Evolutionary conservation across 2,888 invertebrate genomes (phyloP).

Genomic region (Zaprionus lineosus): DNA sequence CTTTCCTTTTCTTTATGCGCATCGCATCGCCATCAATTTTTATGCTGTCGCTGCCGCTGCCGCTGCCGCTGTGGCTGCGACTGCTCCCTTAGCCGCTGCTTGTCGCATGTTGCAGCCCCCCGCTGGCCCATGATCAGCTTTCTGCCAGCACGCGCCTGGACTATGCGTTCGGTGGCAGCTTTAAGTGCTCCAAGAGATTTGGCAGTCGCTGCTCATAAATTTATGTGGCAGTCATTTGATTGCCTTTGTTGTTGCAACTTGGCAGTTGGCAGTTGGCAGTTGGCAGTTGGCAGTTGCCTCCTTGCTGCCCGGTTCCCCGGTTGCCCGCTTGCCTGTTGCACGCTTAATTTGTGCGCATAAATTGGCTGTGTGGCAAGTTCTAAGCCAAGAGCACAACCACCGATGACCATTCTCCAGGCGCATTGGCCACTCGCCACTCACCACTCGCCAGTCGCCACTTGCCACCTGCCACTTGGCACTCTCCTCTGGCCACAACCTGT

Average conservation of each 20-base stretch:
- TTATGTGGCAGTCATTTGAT: constrained; percentile 71
- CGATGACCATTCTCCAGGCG: constrained; percentile 9
- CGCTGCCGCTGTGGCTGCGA: constrained; percentile 13
- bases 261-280: no score
- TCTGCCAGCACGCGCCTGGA: constrained; percentile 33
- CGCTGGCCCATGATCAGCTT: constrained; percentile 10
- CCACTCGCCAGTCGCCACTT: constrained; percentile 5
- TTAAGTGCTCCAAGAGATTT: constrained; percentile 28
- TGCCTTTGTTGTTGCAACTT: constrained; percentile 32
- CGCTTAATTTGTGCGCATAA: constrained; percentile 69
- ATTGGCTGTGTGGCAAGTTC: constrained; percentile 47
- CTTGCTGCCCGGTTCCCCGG: no score
- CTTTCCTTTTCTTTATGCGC: constrained; percentile 3
- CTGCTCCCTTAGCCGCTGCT: constrained; percentile 1
- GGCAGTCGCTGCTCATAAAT: constrained; percentile 67
- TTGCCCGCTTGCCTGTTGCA: constrained; percentile 14
- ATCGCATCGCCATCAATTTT: constrained; percentile 14
- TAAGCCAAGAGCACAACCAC: constrained; percentile 8
- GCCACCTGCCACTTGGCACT: neutral
- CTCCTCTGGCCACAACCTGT: neutral
- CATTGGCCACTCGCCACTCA: constrained; percentile 3
- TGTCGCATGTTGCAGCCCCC: neutral
- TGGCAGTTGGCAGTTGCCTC: no score
- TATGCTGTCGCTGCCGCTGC: constrained; percentile 8
- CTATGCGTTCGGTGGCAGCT: constrained; percentile 13